Evolutionary conservation across 1,140 invertebrate species (phyloP).

Genomic region (Leptestheria dahalacensis): DNA sequence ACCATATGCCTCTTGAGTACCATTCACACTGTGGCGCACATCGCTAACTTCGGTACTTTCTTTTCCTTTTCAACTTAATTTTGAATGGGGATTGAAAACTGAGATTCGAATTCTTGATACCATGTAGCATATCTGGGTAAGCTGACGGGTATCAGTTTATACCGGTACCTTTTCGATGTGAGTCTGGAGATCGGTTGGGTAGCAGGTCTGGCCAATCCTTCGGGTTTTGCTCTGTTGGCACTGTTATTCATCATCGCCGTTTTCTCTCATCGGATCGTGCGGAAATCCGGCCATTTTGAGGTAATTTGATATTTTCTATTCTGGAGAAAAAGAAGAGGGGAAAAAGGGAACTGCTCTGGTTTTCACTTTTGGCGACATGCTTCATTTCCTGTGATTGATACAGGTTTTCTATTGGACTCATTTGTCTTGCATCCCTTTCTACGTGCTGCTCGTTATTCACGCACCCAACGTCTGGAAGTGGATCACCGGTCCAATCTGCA

Average conservation of each 20-base stretch:
- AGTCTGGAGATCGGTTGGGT: slow-evolving; percentile 51
- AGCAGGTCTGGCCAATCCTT: slow-evolving; percentile 66
- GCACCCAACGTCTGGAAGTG: slow-evolving; percentile 91
- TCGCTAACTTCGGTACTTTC: slow-evolving; percentile 70
- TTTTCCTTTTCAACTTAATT: too few relatives aligned
- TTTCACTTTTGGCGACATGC: too few relatives aligned
- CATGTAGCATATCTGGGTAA: not conserved
- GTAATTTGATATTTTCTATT: too few relatives aligned
- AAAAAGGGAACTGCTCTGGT: too few relatives aligned
- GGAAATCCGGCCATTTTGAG: slow-evolving; percentile 83
- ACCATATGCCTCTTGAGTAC: slow-evolving; percentile 57
- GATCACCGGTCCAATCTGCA: slow-evolving; percentile 65
- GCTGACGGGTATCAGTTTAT: not conserved
- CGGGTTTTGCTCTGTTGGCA: slow-evolving; percentile 56
- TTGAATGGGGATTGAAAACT: too few relatives aligned
- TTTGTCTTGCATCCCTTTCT: slow-evolving; percentile 79
- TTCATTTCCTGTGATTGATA: not conserved
- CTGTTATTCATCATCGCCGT: slow-evolving; percentile 64
- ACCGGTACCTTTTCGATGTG: not conserved
- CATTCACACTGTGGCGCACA: slow-evolving; percentile 69
- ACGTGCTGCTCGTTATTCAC: slow-evolving; percentile 69
- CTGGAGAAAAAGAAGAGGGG: too few relatives aligned
- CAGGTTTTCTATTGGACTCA: slow-evolving; percentile 93
- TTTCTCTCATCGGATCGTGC: slow-evolving; percentile 71
- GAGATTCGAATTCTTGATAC: too few relatives aligned